These are phyloP conservation scores for Bradypus variegatus DNA, from an alignment of 2,797 vertebrate genomes.

Conservation along the genomic window DNA sequence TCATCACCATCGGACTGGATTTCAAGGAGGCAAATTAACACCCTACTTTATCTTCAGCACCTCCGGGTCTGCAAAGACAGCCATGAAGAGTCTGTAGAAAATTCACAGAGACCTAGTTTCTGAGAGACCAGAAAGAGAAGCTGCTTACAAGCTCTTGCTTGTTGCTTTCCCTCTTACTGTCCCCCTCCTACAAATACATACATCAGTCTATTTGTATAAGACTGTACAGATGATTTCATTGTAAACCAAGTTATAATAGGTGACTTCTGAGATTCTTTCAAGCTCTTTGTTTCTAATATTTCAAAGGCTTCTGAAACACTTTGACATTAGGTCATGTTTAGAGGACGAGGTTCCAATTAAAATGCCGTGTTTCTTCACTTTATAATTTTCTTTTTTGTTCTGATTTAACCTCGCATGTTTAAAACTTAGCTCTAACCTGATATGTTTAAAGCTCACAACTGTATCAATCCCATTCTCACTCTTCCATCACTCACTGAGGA, in stretches of 20 bases:
- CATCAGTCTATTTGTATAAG: background rate
- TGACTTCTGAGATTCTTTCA: background rate
- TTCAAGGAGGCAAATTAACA: conserved; percentile 25
- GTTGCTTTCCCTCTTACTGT: background rate
- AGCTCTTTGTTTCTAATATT: background rate
- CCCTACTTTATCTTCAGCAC: background rate
- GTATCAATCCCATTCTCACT: background rate
- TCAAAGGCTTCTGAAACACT: conserved; percentile 11
- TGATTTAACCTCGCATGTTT: background rate
- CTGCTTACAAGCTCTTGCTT: background rate
- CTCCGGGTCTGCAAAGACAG: background rate
- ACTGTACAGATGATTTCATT: background rate
- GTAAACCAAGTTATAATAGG: background rate
- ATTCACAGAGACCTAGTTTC: background rate
- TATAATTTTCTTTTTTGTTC: background rate
- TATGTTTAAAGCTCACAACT: background rate
- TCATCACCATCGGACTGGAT: background rate
- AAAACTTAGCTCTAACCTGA: background rate
- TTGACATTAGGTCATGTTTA: background rate
- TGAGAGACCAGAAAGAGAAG: conserved; percentile 10
- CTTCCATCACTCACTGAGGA: background rate
- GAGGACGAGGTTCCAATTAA: background rate
- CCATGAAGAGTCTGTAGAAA: background rate
- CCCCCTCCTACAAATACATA: background rate
- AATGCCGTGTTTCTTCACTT: background rate